Conservation (phyloP, 2,888 invertebrate genomes). For the Eupithecia inturbata region DNA sequence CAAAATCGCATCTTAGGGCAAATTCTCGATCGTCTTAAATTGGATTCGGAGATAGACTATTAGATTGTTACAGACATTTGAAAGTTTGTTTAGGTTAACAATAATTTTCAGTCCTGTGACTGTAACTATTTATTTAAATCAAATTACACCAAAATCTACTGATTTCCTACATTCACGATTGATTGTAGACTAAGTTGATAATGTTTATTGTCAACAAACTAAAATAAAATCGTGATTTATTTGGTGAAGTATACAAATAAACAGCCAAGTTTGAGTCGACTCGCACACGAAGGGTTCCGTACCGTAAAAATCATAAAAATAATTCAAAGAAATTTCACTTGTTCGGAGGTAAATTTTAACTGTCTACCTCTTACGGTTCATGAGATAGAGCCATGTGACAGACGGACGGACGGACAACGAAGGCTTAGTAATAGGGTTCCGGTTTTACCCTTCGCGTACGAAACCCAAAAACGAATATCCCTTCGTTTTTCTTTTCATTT, state of each 20-base stretch:
- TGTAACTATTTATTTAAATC: neutral
- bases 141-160: neutral
- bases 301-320: too few relatives aligned
- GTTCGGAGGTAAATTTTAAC: too few relatives aligned
- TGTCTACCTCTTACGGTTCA: too few relatives aligned
- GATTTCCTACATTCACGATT: neutral
- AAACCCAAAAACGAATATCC: neutral
- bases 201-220: neutral
- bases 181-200: neutral
- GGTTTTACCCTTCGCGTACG: too few relatives aligned
- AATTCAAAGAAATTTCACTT: too few relatives aligned
- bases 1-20: slow-evolving; percentile 22
- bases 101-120: neutral
- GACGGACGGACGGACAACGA: too few relatives aligned
- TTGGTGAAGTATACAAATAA: neutral
- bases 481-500: too few relatives aligned
- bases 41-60: slow-evolving; percentile 9
- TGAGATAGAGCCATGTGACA: too few relatives aligned
- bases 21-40: slow-evolving; percentile 28
- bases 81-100: neutral
- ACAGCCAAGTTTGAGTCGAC: too few relatives aligned
- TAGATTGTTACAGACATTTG: neutral
- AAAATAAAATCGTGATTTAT: neutral
- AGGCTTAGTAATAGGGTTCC: too few relatives aligned
- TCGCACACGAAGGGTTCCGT: too few relatives aligned